Percentiles rank a stretch among this genome's conserved stretches.
Evolutionary conservation across 2,888 invertebrate species (phyloP).

Genomic region (Patella caerulea): DNA sequence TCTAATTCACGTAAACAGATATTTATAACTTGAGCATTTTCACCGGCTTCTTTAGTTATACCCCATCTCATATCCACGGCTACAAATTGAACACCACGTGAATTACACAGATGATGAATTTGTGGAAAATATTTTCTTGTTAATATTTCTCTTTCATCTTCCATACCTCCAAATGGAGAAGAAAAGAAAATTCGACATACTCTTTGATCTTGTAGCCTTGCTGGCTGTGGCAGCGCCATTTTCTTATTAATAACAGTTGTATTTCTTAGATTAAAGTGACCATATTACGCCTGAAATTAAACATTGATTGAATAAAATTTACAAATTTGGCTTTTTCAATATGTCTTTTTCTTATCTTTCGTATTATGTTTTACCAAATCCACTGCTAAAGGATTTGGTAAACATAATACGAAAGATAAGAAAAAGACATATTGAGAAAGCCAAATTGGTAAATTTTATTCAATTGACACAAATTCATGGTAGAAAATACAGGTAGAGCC

Average conservation of each 20-base stretch:
- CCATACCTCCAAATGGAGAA: constrained; percentile 70
- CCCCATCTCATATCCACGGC: constrained; percentile 70
- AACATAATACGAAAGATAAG: no score
- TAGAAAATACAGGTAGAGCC: no score
- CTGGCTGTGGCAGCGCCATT: neutral
- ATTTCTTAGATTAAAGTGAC: no score
- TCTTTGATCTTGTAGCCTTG: constrained; percentile 51
- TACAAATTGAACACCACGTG: constrained; percentile 60
- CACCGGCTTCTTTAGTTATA: constrained; percentile 62
- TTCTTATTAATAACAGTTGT: neutral
- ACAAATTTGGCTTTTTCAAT: no score
- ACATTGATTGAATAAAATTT: no score
- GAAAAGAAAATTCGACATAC: constrained; percentile 66
- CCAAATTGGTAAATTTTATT: no score
- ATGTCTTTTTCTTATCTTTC: no score
- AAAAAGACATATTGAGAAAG: no score
- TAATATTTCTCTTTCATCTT: constrained; percentile 67
- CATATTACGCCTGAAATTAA: no score
- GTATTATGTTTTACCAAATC: no score
- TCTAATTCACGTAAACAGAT: constrained; percentile 66
- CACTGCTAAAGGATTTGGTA: no score
- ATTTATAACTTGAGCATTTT: constrained; percentile 60
- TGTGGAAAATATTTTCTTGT: constrained; percentile 62
- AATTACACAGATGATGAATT: constrained; percentile 57
- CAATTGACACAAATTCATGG: no score